phyloP scores from a whole-genome alignment of 2,888 invertebrate genomes.

The Pteria penguin region DNA sequence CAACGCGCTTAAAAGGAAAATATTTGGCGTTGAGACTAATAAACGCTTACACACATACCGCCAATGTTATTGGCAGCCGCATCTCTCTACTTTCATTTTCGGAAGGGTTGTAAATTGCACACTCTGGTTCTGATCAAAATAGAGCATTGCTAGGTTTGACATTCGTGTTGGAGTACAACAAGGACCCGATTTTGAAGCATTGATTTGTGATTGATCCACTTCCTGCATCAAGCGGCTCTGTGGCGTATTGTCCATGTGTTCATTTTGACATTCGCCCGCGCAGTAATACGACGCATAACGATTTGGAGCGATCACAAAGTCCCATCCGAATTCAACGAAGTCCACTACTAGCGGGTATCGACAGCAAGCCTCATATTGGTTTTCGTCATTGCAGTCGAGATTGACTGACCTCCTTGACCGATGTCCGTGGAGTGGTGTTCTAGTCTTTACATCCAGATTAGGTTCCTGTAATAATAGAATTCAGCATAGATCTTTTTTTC shows the following conservation, averaged over 20 bases:
- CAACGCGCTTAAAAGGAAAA: too few species aligned
- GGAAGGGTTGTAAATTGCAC: conserved; percentile 81
- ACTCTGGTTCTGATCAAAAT: conserved; percentile 90
- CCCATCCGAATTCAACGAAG: conserved; percentile 97
- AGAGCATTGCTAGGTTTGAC: conserved; percentile 91
- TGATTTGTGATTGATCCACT: conserved; percentile 16
- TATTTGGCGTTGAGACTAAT: too few species aligned
- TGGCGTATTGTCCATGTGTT: conserved; percentile 91
- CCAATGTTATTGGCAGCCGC: conserved; percentile 65
- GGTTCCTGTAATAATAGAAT: conserved; percentile 63
- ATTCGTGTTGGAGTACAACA: conserved; percentile 95
- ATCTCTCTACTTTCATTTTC: conserved; percentile 69
- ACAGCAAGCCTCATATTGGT: conserved; percentile 92
- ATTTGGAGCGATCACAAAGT: conserved; percentile 98
- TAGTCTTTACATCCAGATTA: conserved; percentile 65
- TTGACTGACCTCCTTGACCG: conserved; percentile 87
- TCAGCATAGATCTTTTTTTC: too few species aligned
- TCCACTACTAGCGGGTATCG: conserved; percentile 95
- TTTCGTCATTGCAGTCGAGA: conserved; percentile 90
- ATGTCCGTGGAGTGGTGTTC: conserved; percentile 41
- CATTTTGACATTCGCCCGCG: conserved; percentile 94
- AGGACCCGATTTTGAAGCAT: conserved; percentile 83
- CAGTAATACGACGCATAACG: conserved; percentile 97
- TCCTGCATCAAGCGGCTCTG: conserved; percentile 93
- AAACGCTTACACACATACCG: too few species aligned